A percentile compares a stretch with the other conserved stretches of the same genome.
These are phyloP conservation scores for Penelope pileata DNA, from an alignment of 2,113 vertebrate genomes.

Conservation along the genomic window DNA sequence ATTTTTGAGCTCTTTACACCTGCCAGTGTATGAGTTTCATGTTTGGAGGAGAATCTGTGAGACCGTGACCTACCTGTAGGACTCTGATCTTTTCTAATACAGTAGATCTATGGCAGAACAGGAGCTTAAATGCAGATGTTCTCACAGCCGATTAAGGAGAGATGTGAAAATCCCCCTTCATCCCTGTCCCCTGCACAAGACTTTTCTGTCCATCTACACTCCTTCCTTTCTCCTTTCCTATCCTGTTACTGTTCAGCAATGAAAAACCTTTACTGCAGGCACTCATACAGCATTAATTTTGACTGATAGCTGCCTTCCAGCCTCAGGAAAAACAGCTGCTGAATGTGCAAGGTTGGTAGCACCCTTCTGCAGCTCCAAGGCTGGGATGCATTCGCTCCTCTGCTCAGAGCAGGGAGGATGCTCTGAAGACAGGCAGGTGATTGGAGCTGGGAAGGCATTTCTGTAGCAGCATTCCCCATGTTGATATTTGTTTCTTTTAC, in stretches of 20 bases:
- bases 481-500: not conserved
- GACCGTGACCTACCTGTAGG: not conserved
- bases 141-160: not conserved
- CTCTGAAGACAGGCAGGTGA: not conserved
- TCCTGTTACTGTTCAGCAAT: not conserved
- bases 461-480: not conserved
- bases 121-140: not conserved
- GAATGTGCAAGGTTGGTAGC: not conserved
- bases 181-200: not conserved
- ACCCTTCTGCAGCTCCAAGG: not conserved
- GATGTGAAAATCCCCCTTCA: not conserved
- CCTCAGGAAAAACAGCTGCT: conserved; percentile 29
- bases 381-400: not conserved
- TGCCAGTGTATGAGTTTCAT: not conserved
- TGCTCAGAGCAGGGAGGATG: not conserved
- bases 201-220: not conserved
- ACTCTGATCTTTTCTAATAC: not conserved
- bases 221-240: not conserved
- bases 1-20: no score
- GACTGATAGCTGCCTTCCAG: conserved; percentile 11
- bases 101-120: not conserved
- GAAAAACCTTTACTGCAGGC: not conserved
- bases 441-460: not conserved
- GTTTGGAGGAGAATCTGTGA: not conserved
- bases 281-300: not conserved